phyloP scores from a whole-genome alignment of 2,888 invertebrate species.

The Drosophila neonasuta region DNA sequence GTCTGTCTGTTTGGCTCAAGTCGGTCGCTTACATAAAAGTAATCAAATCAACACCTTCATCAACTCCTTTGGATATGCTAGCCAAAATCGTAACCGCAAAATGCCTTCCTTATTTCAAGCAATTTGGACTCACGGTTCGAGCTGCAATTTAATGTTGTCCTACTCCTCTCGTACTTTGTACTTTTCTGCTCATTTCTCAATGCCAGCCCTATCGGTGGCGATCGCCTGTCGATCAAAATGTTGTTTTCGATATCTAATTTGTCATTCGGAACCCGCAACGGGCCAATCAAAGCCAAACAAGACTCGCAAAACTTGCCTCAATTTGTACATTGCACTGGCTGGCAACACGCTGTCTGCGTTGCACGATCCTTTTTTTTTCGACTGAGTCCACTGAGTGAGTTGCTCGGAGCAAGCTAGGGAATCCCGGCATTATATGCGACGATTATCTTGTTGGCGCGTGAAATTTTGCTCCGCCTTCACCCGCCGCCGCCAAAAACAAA shows the following conservation, averaged over 20 bases:
- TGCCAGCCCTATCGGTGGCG: constrained; percentile 61
- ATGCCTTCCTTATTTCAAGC: constrained; percentile 68
- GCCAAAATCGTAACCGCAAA: constrained; percentile 38
- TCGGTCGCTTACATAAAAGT: constrained; percentile 76
- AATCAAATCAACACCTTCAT: constrained; percentile 82
- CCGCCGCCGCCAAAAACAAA: not conserved
- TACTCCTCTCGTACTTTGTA: constrained; percentile 17
- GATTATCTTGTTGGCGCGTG: constrained; percentile 74
- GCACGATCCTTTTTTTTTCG: constrained; percentile 63
- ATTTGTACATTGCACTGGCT: constrained; percentile 53
- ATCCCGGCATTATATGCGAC: constrained; percentile 73
- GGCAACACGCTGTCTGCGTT: constrained; percentile 75
- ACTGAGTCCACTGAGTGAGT: not conserved
- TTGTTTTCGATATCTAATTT: constrained; percentile 79
- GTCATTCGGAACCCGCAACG: constrained; percentile 73
- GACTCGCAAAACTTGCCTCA: constrained; percentile 35
- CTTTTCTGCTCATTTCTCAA: constrained; percentile 31
- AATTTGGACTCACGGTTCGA: constrained; percentile 61
- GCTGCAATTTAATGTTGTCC: constrained; percentile 50
- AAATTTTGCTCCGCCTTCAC: constrained; percentile 42
- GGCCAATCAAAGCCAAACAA: constrained; percentile 18
- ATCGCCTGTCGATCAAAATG: constrained; percentile 79
- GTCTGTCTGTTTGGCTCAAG: constrained; percentile 23
- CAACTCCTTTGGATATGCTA: constrained; percentile 73
- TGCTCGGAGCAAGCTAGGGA: constrained; percentile 77